phyloP scores from a whole-genome alignment of 2,113 vertebrate species.

The Hemiscyllium ocellatum region DNA sequence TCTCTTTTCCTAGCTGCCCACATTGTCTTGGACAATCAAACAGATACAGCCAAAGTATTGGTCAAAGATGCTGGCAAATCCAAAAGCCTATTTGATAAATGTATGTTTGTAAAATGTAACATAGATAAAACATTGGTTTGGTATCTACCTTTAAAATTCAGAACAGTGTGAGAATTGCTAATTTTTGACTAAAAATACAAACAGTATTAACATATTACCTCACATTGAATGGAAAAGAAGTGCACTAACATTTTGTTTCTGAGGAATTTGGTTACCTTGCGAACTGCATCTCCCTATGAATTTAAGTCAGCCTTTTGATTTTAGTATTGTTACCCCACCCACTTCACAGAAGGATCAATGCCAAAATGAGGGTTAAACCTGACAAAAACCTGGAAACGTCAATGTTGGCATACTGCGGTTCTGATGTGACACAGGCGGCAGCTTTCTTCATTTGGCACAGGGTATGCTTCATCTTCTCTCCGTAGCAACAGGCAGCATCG shows the following conservation, averaged over 20 bases:
- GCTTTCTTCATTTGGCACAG: slow-evolving; percentile 15
- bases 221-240: background rate
- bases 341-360: background rate
- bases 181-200: background rate
- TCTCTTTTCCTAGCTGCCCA: background rate
- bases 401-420: background rate
- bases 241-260: background rate
- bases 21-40: background rate
- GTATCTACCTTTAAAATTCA: background rate
- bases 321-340: background rate
- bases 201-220: background rate
- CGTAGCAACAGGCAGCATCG: background rate
- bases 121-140: background rate
- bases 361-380: slow-evolving; percentile 9
- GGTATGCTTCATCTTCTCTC: background rate
- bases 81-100: background rate
- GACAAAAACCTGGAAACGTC: slow-evolving; percentile 4
- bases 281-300: background rate
- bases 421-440: background rate
- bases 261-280: background rate
- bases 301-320: background rate
- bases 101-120: background rate
- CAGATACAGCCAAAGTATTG: background rate
- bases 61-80: background rate
- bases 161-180: background rate